Evolutionary conservation across 2,113 vertebrate genomes (phyloP).

Genomic region (Notothenia rossii): DNA sequence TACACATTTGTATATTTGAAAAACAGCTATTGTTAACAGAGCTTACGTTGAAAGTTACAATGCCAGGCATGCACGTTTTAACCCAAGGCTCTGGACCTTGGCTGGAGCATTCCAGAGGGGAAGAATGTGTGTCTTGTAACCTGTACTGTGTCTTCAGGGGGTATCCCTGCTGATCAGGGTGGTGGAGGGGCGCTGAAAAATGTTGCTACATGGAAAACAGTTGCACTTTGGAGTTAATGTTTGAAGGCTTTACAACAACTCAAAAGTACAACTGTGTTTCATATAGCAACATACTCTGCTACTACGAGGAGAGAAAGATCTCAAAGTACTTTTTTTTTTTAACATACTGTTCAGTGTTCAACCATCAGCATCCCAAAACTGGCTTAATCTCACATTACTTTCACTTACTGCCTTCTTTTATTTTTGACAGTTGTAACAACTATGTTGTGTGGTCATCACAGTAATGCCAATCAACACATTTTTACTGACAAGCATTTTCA

Average conservation of each 20-base stretch:
- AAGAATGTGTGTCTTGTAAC: constrained; percentile 51
- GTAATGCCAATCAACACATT: not conserved
- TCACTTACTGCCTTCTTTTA: not conserved
- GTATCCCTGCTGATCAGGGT: constrained; percentile 14
- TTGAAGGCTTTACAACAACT: not conserved
- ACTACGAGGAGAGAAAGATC: constrained; percentile 9
- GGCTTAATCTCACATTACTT: not conserved
- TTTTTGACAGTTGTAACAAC: not conserved
- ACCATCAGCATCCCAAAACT: not conserved
- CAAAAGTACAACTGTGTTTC: too few species aligned
- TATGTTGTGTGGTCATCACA: not conserved
- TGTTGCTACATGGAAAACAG: constrained; percentile 68
- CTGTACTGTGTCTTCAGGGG: constrained; percentile 15
- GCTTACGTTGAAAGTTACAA: not conserved
- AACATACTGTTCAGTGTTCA: not conserved
- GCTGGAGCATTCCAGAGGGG: constrained; percentile 1
- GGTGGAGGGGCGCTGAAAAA: constrained; percentile 46
- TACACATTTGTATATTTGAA: not conserved
- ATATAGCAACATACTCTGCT: not conserved
- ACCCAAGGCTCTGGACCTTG: not conserved
- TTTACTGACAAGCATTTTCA: not conserved
- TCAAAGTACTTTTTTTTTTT: constrained; percentile 12
- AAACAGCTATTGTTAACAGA: not conserved
- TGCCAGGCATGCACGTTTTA: not conserved
- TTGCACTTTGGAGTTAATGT: constrained; percentile 15